Evolutionary conservation across 53 echinoderm and acorn worm genomes (phyloP), one percentile per base, ranked within the genome.

Genomic region (Apostichopus leukothele): DNA sequence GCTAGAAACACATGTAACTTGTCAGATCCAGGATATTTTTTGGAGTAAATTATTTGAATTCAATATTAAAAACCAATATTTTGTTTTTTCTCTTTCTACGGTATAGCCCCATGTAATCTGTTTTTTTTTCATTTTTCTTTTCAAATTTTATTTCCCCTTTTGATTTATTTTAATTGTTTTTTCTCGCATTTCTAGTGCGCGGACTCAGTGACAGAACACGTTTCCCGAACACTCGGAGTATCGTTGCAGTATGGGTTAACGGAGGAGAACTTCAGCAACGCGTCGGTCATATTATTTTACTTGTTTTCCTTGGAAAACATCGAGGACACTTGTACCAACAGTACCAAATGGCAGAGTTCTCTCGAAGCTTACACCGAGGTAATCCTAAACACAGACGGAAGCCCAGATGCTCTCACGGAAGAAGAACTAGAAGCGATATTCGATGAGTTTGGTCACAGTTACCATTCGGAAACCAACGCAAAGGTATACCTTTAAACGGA

Each of bases 361-460:
- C 59, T 19, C 51, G 81, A 50, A 55, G 66, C 71, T 18, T 77
- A 80, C 81, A 59, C 76, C 57, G 57, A 27, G 8, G 50, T 83
- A 1, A 57, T 67, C 21, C 20, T 53, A 18, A 73, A 27, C 8
- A 61, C 52, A 6, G 53, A 59, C 16, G 16, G 51, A 51, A 52
- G 20, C 63, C 74, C 77, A 77, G 50, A n/a, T 25, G 76, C 76
- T 5, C 51, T 93, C 25, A 12, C 93, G 1, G 95, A 94, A 55
- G 88, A 90, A 6, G 96, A 95, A 26, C 74, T 96, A 6, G 95
- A 95, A 53, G 60, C 9, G 7, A 91, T 95, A 19, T 59, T 96
- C 21, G 71, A 90, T 50, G 60, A 68, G 1, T 75, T 96, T 57
- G 12, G 60, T 11, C 60, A 14, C 18, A 75, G 50, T 21, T 96